phyloP scores from a whole-genome alignment of 2,113 vertebrate species.

The Myrmecobius fasciatus region DNA sequence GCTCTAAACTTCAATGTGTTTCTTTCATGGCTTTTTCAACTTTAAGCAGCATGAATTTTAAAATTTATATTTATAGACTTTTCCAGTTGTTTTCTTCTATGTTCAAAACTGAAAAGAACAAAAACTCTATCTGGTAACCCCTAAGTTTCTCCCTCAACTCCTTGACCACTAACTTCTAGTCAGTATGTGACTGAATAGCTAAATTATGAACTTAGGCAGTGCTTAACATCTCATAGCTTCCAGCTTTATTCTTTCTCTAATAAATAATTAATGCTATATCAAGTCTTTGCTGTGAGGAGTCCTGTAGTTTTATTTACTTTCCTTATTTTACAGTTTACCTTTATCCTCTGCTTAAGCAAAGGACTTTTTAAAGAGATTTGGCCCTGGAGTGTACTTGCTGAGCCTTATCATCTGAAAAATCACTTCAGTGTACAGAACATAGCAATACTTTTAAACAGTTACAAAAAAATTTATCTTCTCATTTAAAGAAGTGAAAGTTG shows the following conservation, averaged over 20 bases:
- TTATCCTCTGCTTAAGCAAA: constrained; percentile 30
- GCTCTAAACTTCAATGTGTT: constrained; percentile 20
- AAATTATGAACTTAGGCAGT: constrained; percentile 28
- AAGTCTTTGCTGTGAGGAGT: background rate
- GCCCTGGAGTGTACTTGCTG: background rate
- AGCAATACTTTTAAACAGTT: constrained; percentile 25
- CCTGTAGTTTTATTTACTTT: background rate
- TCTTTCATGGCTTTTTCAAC: constrained; percentile 26
- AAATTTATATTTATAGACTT: constrained; percentile 34
- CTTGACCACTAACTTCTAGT: constrained; percentile 24
- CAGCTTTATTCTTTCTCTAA: constrained; percentile 21
- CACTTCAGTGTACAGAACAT: constrained; percentile 16
- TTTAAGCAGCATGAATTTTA: constrained; percentile 44
- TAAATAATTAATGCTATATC: constrained; percentile 31
- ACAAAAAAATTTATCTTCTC: background rate
- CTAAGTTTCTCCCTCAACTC: background rate
- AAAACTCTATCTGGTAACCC: background rate
- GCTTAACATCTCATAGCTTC: constrained; percentile 36
- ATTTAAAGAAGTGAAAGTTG: background rate
- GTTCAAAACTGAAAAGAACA: background rate
- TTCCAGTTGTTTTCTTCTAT: constrained; percentile 26
- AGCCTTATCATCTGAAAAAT: background rate
- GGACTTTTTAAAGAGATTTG: background rate
- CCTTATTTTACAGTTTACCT: background rate
- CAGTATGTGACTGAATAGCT: constrained; percentile 44